These are phyloP conservation scores for Gymnosoma rotundatum DNA, from an alignment of 2,888 invertebrate species.

Conservation along the genomic window DNA sequence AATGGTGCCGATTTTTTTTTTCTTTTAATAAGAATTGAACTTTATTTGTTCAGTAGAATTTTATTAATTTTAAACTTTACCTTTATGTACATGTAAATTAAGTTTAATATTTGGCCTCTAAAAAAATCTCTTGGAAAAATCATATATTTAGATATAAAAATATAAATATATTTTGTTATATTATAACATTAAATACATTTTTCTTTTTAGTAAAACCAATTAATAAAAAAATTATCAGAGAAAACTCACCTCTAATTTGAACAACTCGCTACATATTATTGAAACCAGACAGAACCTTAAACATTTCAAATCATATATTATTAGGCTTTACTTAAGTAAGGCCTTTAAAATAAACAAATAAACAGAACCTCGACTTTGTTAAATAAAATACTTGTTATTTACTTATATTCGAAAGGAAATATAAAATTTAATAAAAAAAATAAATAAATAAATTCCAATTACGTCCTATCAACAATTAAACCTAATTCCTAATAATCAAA, in stretches of 20 bases:
- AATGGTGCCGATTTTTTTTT: slow-evolving; percentile 47
- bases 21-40: slow-evolving; percentile 24
- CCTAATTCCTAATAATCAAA: slow-evolving; percentile 62
- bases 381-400: slow-evolving; percentile 58
- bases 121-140: neutral
- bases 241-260: slow-evolving; percentile 13
- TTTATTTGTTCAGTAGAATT: slow-evolving; percentile 29
- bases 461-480: slow-evolving; percentile 59
- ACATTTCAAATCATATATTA: slow-evolving; percentile 53
- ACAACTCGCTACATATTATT: slow-evolving; percentile 44
- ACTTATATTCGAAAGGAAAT: slow-evolving; percentile 25
- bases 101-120: slow-evolving; percentile 28
- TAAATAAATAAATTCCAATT: slow-evolving; percentile 24
- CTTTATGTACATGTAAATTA: slow-evolving; percentile 15
- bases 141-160: slow-evolving; percentile 23
- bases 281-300: slow-evolving; percentile 18
- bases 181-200: neutral
- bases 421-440: neutral
- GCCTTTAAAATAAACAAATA: slow-evolving; percentile 26
- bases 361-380: slow-evolving; percentile 48
- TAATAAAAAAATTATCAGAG: neutral
- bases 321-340: slow-evolving; percentile 28
- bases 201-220: slow-evolving; percentile 1
- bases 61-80: slow-evolving; percentile 3
- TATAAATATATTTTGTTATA: slow-evolving; percentile 37